Evolutionary conservation across 2,797 vertebrate genomes (phyloP), one percentile per base, ranked within the genome.

Genomic region (Etheostoma nigrum): DNA sequence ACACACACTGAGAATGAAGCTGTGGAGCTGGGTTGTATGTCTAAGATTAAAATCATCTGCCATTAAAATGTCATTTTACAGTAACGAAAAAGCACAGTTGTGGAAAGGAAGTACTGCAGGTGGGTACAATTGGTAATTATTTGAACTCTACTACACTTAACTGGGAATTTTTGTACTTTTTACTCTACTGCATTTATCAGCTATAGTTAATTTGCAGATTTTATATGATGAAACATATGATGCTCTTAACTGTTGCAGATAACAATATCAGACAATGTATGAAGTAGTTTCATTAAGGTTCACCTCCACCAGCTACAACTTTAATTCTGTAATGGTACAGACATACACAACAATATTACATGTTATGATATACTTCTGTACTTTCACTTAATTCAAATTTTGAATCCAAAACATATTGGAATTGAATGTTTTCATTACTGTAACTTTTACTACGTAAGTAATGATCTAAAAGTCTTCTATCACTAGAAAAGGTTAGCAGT

Each of bases 401-500:
- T 1, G 2, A 51, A 51, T 51, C 4, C 1, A 53, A 52, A 12
- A 14, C 21, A 23, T 52, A 13, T 23, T 40, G 10, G 10, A 40
- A 40, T 40, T 10, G 36, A 40, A 11, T 40, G 10, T 40, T 40
- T 40, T 40, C 36, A 40, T 40, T 40, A 40, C 36, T 40, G 10
- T 40, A 3, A 12, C 10, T 12, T 40, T 40, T 12, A 12, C 10
- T 40, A 40, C 36, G 6, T 44, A 44, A 44, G 4, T 33, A 33
- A 0, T 0, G 1, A n/a, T 21, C 2, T 33, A 49, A 25, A 51
- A 49, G 18, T 19, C 0, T n/a, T 49, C 0, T 48, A 23, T 61
- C 59, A 45, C 2, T 23, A 40, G 21, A 45, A 48, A 23, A 14
- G 9, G 8, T 5, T 15, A n/a, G 15, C 45, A 0, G 0, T 48